These are phyloP conservation scores for Diabrotica undecimpunctata DNA, from an alignment of 1,140 invertebrate species.

Conservation along the genomic window DNA sequence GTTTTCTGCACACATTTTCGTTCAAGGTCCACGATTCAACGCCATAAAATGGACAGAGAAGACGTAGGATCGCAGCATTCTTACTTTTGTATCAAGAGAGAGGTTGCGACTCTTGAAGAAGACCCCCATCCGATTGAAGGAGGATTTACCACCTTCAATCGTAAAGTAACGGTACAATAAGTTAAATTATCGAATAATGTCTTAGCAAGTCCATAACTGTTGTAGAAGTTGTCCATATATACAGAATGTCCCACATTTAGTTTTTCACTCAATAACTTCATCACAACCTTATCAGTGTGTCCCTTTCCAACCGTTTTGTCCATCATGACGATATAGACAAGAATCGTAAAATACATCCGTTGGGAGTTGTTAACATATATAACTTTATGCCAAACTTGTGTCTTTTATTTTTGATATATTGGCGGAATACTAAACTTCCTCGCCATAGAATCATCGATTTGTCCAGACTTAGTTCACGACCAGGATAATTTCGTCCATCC, in stretches of 20 bases:
- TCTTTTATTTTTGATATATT: slow-evolving; percentile 27
- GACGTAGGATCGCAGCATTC: too few relatives aligned
- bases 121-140: too few relatives aligned
- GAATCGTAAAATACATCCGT: slow-evolving; percentile 14
- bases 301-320: slow-evolving; percentile 20
- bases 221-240: slow-evolving; percentile 17
- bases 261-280: slow-evolving; percentile 35
- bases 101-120: too few relatives aligned
- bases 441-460: slow-evolving; percentile 35
- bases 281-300: slow-evolving; percentile 36
- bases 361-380: slow-evolving; percentile 21
- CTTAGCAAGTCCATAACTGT: slow-evolving; percentile 2
- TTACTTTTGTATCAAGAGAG: too few relatives aligned
- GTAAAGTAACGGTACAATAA: slow-evolving; percentile 41
- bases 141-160: too few relatives aligned
- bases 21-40: too few relatives aligned
- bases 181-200: slow-evolving; percentile 19
- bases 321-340: slow-evolving; percentile 11
- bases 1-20: too few relatives aligned
- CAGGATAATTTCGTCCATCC: slow-evolving; percentile 29
- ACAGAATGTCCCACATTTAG: slow-evolving; percentile 20
- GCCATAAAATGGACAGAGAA: too few relatives aligned
- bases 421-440: slow-evolving; percentile 22
- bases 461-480: slow-evolving; percentile 29
- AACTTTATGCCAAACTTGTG: slow-evolving; percentile 26